A percentile compares a stretch with the other conserved stretches of the same genome.
Conservation (phyloP, 2,888 invertebrate genomes). For the Calameuta idolon region DNA sequence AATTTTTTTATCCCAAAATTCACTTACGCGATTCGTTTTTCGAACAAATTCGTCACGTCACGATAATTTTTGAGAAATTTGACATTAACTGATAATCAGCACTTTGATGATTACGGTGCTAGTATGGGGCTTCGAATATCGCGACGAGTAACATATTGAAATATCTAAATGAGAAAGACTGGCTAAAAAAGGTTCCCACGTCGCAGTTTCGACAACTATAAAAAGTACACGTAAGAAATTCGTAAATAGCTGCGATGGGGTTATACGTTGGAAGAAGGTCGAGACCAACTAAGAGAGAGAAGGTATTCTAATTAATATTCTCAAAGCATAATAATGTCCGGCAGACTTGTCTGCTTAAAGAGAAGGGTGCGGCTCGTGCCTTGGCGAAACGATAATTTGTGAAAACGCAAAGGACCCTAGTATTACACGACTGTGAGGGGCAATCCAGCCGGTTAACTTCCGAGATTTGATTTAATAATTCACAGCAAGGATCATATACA, state of each 20-base stretch:
- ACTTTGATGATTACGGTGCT: no score
- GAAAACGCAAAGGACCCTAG: not conserved
- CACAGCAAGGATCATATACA: not conserved
- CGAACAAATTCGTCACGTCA: no score
- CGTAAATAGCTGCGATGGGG: not conserved
- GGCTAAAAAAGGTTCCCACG: not conserved
- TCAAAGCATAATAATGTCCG: not conserved
- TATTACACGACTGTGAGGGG: not conserved
- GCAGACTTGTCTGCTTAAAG: not conserved
- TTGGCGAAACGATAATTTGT: not conserved
- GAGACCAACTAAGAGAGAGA: not conserved
- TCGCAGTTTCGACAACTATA: not conserved
- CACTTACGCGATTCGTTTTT: no score
- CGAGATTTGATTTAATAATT: not conserved
- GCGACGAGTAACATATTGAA: not conserved
- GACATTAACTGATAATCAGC: no score
- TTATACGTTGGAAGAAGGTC: not conserved
- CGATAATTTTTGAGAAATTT: no score
- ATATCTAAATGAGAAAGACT: not conserved
- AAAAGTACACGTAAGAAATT: not conserved
- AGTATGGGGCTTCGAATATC: not conserved
- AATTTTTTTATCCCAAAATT: no score
- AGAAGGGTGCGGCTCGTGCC: not conserved
- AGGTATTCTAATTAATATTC: not conserved
- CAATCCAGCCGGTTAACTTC: not conserved